phyloP scores from a whole-genome alignment of 2,888 invertebrate species.

The Drosophila pseudotakahashii region DNA sequence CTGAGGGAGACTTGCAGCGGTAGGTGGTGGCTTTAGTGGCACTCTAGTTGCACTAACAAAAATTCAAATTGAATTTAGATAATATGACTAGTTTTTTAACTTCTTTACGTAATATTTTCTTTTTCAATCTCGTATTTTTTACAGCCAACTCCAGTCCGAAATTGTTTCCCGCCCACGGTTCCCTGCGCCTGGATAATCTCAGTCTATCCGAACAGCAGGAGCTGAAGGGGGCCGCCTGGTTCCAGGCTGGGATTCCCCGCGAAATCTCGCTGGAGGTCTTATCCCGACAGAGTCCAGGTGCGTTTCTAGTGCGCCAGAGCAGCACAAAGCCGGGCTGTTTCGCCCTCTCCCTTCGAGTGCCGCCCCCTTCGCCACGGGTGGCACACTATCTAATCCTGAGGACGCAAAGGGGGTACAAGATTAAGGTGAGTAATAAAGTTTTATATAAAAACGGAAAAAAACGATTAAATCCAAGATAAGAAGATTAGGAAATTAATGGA shows the following conservation, averaged over 20 bases:
- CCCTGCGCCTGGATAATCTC: conserved; percentile 87
- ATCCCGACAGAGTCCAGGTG: conserved; percentile 94
- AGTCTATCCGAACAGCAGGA: conserved; percentile 91
- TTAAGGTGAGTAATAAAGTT: conserved; percentile 88
- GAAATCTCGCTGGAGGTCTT: conserved; percentile 97
- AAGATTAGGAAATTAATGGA: too few species aligned
- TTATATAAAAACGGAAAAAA: too few species aligned
- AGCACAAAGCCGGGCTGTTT: conserved; percentile 97
- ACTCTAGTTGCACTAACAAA: background rate
- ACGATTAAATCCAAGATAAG: too few species aligned
- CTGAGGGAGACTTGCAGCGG: conserved; percentile 84
- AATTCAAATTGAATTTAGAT: too few species aligned
- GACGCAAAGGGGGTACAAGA: conserved; percentile 95
- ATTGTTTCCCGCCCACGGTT: conserved; percentile 84
- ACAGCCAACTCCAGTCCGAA: conserved; percentile 85
- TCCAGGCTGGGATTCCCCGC: conserved; percentile 97
- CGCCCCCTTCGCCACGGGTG: conserved; percentile 91
- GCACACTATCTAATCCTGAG: conserved; percentile 97
- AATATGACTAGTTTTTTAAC: too few species aligned
- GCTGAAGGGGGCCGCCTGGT: conserved; percentile 95
- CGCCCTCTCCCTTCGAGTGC: conserved; percentile 96
- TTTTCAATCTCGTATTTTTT: background rate
- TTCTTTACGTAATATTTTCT: background rate
- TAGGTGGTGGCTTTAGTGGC: conserved; percentile 56
- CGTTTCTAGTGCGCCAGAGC: conserved; percentile 97